Percentiles rank a stretch among this genome's conserved stretches.
These are phyloP conservation scores for Sula dactylatra DNA, from an alignment of 2,113 vertebrate genomes.

Conservation along the genomic window DNA sequence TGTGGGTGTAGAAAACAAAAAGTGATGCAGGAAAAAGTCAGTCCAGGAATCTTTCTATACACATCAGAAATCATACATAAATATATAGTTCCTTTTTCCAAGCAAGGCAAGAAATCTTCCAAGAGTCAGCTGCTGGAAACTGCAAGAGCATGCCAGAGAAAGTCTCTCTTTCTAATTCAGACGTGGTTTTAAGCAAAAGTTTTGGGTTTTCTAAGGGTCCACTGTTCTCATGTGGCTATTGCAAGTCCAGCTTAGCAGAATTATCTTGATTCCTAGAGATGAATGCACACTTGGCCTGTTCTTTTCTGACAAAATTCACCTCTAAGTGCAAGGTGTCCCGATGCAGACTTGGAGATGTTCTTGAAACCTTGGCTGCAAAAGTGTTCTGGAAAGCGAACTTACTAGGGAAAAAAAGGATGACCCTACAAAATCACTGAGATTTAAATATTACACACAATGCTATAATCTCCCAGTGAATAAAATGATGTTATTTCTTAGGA, in stretches of 20 bases:
- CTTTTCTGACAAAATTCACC: neutral
- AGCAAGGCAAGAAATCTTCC: neutral
- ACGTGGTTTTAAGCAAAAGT: neutral
- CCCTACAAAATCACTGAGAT: neutral
- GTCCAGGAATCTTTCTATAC: neutral
- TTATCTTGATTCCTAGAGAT: neutral
- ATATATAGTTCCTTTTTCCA: neutral
- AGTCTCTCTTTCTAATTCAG: neutral
- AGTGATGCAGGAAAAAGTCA: neutral
- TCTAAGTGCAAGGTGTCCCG: neutral
- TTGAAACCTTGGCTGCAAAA: neutral
- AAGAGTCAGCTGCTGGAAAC: neutral
- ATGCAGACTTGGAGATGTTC: neutral
- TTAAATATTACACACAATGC: neutral
- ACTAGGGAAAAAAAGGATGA: neutral
- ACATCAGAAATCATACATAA: neutral
- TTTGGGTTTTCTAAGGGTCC: neutral
- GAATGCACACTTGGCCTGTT: neutral
- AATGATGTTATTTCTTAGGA: neutral
- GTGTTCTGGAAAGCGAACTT: neutral
- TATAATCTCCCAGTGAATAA: neutral
- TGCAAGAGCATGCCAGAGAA: neutral
- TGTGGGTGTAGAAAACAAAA: neutral
- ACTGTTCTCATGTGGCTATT: neutral
- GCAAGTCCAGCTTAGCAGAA: neutral